Conservation (phyloP, 2,797 vertebrate species). For the Erethizon dorsatum region DNA sequence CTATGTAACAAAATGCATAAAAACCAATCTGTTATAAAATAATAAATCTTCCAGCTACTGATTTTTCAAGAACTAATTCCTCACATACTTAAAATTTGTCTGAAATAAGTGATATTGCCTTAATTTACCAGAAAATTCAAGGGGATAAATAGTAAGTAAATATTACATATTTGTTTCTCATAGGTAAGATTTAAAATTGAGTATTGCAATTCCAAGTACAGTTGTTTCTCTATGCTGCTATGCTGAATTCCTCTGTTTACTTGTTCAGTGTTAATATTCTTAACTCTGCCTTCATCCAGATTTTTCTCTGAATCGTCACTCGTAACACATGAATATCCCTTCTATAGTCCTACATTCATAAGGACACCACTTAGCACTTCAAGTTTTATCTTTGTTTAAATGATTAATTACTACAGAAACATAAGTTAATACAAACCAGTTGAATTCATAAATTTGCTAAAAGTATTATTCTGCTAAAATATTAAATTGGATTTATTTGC, state of each 20-base stretch:
- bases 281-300: neutral
- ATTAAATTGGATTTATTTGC: neutral
- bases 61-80: neutral
- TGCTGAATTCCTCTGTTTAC: neutral
- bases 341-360: neutral
- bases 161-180: neutral
- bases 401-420: neutral
- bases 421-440: neutral
- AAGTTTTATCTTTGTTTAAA: neutral
- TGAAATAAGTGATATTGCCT: neutral
- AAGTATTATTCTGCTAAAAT: neutral
- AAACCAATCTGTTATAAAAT: neutral
- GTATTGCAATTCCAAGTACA: neutral
- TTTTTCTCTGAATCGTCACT: neutral
- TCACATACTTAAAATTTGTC: neutral
- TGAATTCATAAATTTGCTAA: neutral
- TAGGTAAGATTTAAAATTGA: neutral
- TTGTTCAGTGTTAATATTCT: neutral
- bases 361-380: neutral
- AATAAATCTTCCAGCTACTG: neutral
- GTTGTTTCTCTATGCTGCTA: neutral
- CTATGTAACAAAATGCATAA: neutral
- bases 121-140: neutral
- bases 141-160: neutral
- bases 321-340: neutral